Evolutionary conservation across 1,140 invertebrate species (phyloP), one percentile per base, ranked within the genome.

Genomic region (Caerostris darwini): DNA sequence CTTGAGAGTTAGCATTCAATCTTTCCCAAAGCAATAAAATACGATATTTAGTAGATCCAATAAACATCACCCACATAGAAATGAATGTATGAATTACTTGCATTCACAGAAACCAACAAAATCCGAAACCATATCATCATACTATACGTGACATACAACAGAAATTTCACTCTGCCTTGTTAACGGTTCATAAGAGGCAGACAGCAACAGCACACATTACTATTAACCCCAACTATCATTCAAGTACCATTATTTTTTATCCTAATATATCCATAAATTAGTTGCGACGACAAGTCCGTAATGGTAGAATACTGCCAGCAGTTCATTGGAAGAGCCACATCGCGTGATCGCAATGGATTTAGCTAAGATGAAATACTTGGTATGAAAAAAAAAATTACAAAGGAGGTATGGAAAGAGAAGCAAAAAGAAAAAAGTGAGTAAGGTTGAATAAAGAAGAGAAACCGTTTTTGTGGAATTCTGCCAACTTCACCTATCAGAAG

Each of bases 231-330:
- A 57, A 91, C 19, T 82, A 82, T 82, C 90, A 91, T 61, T 82
- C 58, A 91, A 82, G 69, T 91, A 59, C 12, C 67, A 56, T 91
- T 59, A 91, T 91, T 91, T 82, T 81, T 91, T 77, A 90, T 19
- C 61, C 61, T 57, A 91, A 81, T 81, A 71, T 59, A 57, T 81
- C 54, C 71, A 91, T 91, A 91, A 91, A 91, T 91, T 91, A 91
- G 71, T 81, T 61, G 59, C 17, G 71, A 91, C 61, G 89, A 91
- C 69, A 91, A 91, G 90, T 82, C 90, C 34, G 54, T 91, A 91
- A 91, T 91, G 77, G 58, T 91, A 19, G 88, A 34, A 19, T 67
- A 69, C 64, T 90, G 56, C 69, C 53, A 53, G 19, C 5, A 6
- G 57, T 61, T 87, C 85, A 85, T 85, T 85, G 54, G 54, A n/a